phyloP scores from a whole-genome alignment of 2,797 vertebrate genomes.

The Anguilla megastoma region DNA sequence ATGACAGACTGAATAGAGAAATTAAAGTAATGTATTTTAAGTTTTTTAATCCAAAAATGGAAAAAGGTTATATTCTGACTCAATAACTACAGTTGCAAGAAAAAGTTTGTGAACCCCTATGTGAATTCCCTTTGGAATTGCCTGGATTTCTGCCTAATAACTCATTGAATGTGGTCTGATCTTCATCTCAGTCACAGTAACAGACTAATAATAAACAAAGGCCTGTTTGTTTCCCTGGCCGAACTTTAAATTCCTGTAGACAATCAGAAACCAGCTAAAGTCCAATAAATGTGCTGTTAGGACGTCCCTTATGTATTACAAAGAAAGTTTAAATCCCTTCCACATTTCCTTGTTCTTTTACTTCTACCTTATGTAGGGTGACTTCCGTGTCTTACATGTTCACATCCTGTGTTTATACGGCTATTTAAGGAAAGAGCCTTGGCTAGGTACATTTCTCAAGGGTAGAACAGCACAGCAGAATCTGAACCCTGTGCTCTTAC shows the following conservation, averaged over 20 bases:
- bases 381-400: not conserved
- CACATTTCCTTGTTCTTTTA: not conserved
- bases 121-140: no score
- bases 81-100: not conserved
- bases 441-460: constrained; percentile 1
- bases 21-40: not conserved
- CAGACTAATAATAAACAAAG: no score
- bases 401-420: not conserved
- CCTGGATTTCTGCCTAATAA: no score
- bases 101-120: no score
- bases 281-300: not conserved
- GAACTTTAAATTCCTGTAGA: constrained; percentile 44
- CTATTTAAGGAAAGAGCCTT: not conserved
- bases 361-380: not conserved
- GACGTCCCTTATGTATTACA: not conserved
- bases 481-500: not conserved
- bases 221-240: no score
- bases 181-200: no score
- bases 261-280: not conserved
- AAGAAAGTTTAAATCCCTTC: not conserved
- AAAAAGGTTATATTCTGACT: not conserved
- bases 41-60: not conserved
- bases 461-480: not conserved
- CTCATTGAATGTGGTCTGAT: no score
- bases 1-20: not conserved